phyloP scores from a whole-genome alignment of 2,113 vertebrate genomes.

The Camelus dromedarius region DNA sequence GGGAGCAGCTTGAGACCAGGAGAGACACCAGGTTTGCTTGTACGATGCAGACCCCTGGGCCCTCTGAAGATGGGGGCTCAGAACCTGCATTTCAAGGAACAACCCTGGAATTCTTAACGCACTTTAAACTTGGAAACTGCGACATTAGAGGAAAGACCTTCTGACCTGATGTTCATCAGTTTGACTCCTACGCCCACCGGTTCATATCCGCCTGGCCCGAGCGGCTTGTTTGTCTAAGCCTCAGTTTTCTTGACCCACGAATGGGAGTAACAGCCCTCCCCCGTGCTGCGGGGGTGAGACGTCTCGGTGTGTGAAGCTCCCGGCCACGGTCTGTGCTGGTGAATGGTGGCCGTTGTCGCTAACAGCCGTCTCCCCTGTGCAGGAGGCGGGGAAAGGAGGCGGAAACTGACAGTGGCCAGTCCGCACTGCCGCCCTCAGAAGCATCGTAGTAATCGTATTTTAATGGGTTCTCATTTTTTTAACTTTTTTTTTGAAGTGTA shows the following conservation, averaged over 20 bases:
- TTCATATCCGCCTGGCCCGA: neutral
- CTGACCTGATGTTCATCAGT: neutral
- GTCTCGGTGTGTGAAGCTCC: neutral
- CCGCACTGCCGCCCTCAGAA: neutral
- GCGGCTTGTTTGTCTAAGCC: neutral
- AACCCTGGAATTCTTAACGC: neutral
- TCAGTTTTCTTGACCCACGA: neutral
- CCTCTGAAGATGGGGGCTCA: neutral
- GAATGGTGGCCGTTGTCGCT: neutral
- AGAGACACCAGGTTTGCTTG: neutral
- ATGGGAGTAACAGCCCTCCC: neutral
- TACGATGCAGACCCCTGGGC: neutral
- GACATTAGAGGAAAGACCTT: neutral
- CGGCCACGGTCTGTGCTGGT: neutral
- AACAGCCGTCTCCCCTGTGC: neutral
- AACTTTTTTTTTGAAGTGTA: too few relatives aligned
- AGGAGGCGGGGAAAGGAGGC: neutral
- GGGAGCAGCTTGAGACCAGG: neutral
- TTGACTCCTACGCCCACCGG: neutral
- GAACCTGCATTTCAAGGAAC: neutral
- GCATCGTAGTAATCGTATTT: too few relatives aligned
- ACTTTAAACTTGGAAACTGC: neutral
- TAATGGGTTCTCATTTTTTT: too few relatives aligned
- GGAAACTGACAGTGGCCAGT: neutral
- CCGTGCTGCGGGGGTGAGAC: neutral